A percentile compares a stretch with the other conserved stretches of the same genome.
Conservation (phyloP, 2,113 vertebrate genomes). For the Taxidea taxus region DNA sequence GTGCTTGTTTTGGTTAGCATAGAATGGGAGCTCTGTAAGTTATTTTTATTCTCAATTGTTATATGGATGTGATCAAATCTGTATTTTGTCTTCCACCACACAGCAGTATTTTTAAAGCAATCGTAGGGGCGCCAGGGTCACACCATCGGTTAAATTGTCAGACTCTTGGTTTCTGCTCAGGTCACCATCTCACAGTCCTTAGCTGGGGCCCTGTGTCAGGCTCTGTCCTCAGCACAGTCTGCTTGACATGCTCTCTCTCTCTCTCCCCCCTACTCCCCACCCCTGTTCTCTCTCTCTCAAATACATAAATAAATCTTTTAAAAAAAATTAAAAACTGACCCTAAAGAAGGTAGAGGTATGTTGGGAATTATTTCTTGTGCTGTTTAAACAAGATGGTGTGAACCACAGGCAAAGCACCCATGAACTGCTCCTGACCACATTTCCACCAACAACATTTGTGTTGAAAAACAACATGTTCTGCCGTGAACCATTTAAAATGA, state of each 20-base stretch:
- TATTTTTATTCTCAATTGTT: fast-evolving
- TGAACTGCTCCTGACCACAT: constrained; percentile 40
- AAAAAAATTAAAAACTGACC: neutral
- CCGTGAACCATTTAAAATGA: constrained; percentile 48
- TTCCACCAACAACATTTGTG: constrained; percentile 55
- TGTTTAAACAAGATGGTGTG: neutral
- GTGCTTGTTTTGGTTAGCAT: fast-evolving
- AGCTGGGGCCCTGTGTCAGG: neutral
- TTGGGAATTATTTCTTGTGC: neutral
- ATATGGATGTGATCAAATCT: neutral
- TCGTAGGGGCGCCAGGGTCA: neutral
- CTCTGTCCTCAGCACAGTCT: neutral
- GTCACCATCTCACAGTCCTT: no score
- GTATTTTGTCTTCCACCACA: neutral
- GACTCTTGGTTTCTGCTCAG: neutral
- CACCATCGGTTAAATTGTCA: neutral
- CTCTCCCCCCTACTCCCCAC: no score
- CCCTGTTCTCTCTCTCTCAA: neutral
- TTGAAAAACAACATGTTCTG: constrained; percentile 38
- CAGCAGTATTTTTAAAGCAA: neutral
- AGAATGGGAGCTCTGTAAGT: neutral
- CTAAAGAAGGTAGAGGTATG: fast-evolving
- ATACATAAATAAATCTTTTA: neutral
- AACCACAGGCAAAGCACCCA: neutral
- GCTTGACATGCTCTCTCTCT: neutral